Base-by-base conservation (phyloP, 2,113 vertebrate genomes). In the Cricetomys ansorgei region DNA sequence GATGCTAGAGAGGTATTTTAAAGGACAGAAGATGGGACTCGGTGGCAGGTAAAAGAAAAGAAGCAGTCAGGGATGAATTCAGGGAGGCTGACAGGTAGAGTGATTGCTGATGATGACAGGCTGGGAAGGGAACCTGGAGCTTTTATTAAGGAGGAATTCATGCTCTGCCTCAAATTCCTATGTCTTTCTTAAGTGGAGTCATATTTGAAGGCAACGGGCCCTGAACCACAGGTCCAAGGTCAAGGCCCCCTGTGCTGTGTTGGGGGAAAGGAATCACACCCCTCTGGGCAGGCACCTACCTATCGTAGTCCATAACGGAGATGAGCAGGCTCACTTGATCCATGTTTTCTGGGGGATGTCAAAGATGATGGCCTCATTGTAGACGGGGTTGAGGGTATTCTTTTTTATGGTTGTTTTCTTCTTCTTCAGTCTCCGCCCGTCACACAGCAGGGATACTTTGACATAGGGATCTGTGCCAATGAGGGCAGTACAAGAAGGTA, bases 321-420 rank as follows among this genome's bases (percentile, higher is more conserved):
- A 99, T 99, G 98, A 99, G 99, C 94, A 99, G 98, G 97, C 99
- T 99, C 99, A 99, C 99, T 98, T 99, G 99, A 98, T 99, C 99
- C 99, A 99, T 99, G 90, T 99, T 99, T 98, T 99, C 99, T 0
- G 99, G 99, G 1, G 99, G 91, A 99, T 99, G 99, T 99, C 99
- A 92, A 99, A 99, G 98, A 99, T 99, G 98, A 99, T 99, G 98
- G 99, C 99, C 98, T 99, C 99, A 0, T 99, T 99, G 99, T 99
- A 99, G 96, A 99, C 99, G 25, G 99, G 99, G 95, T 99, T 99
- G 96, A 99, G 98, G 0, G 99, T 99, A 98, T 99, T 99, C 98
- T 99, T 99, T 97, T 99, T 99, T 62, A 99, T 99, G 97, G 99
- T 99, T 1, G 99, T 99, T 98, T 99, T 99, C 98, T 99, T 99